Conservation (phyloP, 2,797 vertebrate species). For the Delichon dasypus region DNA sequence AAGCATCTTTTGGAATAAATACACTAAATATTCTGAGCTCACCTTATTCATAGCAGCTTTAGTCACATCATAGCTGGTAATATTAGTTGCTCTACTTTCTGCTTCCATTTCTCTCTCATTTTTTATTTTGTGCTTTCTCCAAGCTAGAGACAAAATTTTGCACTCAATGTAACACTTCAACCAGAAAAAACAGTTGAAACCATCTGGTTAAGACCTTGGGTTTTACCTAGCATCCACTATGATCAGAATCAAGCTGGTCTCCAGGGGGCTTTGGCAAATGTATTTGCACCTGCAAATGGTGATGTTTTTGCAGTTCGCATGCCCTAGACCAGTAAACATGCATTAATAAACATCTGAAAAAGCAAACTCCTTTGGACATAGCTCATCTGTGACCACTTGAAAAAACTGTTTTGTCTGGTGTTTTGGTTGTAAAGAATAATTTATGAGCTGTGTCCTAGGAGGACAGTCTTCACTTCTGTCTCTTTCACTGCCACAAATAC, state of each 20-base stretch:
- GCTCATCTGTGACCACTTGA: constrained; percentile 11
- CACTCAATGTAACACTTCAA: background rate
- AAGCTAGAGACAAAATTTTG: background rate
- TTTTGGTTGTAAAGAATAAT: constrained; percentile 21
- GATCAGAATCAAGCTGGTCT: background rate
- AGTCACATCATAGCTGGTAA: constrained; percentile 8
- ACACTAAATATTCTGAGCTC: background rate
- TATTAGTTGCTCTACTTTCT: constrained; percentile 30
- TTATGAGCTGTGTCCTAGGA: constrained; percentile 54
- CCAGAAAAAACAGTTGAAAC: background rate
- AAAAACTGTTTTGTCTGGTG: constrained; percentile 20
- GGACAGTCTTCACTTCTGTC: background rate
- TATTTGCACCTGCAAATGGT: constrained; percentile 1
- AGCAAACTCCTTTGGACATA: constrained; percentile 20
- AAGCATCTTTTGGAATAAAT: background rate
- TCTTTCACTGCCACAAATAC: constrained; percentile 26
- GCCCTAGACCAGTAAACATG: background rate
- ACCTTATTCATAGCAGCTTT: background rate
- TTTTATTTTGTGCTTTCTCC: background rate
- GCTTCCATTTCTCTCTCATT: background rate
- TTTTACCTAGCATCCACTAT: background rate
- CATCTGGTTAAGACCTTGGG: background rate
- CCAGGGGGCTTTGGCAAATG: background rate
- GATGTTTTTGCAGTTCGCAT: background rate
- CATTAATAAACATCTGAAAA: constrained; percentile 27